These are phyloP conservation scores for Tragelaphus scriptus DNA, from an alignment of 2,113 vertebrate genomes.

Conservation along the genomic window DNA sequence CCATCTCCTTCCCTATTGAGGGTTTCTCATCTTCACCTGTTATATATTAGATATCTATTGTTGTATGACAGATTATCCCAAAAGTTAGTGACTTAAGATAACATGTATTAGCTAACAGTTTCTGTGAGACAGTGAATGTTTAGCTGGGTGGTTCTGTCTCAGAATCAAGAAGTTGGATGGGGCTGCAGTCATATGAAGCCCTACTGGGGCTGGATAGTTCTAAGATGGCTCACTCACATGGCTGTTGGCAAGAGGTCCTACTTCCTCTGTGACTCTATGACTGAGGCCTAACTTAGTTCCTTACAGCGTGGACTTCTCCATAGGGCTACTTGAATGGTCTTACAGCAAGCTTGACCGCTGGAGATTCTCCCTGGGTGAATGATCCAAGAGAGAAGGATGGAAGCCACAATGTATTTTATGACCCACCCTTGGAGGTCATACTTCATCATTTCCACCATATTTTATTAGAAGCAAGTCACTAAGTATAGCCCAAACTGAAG, in stretches of 20 bases:
- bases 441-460: background rate
- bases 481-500: background rate
- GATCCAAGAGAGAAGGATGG: background rate
- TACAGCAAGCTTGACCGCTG: background rate
- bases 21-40: background rate
- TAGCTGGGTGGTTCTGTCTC: background rate
- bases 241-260: background rate
- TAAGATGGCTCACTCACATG: background rate
- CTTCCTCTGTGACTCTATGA: background rate
- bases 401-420: background rate
- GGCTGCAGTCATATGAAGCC: background rate
- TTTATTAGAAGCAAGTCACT: background rate
- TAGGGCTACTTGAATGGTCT: background rate
- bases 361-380: background rate
- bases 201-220: background rate
- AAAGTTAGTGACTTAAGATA: background rate
- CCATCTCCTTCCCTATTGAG: background rate
- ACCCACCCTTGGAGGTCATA: background rate
- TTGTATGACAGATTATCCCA: background rate
- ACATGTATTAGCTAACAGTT: background rate
- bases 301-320: background rate
- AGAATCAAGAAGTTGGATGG: background rate
- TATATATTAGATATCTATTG: background rate
- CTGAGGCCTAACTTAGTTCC: background rate
- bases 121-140: background rate